Conservation (phyloP, 2,113 vertebrate species). For the Otolemur garnettii region DNA sequence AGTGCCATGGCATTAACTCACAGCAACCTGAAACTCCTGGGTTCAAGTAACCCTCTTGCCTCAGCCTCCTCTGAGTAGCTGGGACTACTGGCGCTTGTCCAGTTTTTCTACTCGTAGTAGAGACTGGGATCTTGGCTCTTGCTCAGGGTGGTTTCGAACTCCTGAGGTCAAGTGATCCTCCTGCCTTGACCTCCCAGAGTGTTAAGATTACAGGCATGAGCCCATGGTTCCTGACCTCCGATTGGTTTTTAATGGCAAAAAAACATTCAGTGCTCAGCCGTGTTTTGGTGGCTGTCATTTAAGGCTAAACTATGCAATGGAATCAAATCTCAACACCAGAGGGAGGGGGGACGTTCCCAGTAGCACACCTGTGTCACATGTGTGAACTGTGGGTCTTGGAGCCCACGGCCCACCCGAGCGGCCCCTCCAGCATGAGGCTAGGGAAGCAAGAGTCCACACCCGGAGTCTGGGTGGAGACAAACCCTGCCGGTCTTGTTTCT, state of each 20-base stretch:
- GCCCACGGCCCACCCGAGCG: not conserved
- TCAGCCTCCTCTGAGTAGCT: too few relatives aligned
- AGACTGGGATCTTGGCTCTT: too few relatives aligned
- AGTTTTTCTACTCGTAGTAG: too few relatives aligned
- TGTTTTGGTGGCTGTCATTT: not conserved
- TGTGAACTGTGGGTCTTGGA: not conserved
- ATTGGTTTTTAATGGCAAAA: not conserved
- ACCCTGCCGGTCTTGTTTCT: not conserved
- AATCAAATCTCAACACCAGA: not conserved
- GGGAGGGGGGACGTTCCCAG: not conserved
- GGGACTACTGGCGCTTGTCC: too few relatives aligned
- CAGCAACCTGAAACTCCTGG: too few relatives aligned
- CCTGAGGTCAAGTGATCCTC: too few relatives aligned
- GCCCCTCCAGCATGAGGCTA: not conserved
- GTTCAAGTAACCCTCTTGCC: too few relatives aligned
- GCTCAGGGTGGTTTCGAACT: too few relatives aligned
- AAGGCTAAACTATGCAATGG: not conserved
- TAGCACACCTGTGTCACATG: not conserved
- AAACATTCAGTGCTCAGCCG: not conserved
- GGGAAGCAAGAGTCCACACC: not conserved
- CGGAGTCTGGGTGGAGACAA: not conserved
- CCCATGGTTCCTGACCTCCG: not conserved
- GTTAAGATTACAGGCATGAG: too few relatives aligned
- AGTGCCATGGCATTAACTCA: too few relatives aligned
- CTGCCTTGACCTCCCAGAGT: too few relatives aligned